These are phyloP conservation scores for Meloidogyne floridensis DNA, from an alignment of 1,140 invertebrate species.

Conservation along the genomic window DNA sequence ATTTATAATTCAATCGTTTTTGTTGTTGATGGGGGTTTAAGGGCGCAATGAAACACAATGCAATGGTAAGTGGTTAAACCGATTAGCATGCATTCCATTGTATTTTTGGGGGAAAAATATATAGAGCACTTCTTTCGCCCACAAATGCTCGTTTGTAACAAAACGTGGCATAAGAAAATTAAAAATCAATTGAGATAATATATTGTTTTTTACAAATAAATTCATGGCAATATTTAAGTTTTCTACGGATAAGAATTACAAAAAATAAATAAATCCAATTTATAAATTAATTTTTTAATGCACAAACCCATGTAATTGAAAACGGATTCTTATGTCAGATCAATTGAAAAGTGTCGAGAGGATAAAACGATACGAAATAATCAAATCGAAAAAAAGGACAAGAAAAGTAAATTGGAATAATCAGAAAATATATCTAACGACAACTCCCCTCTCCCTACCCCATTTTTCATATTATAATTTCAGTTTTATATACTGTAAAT, in stretches of 20 bases:
- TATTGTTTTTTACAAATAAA: neutral
- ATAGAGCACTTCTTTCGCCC: neutral
- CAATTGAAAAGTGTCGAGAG: neutral
- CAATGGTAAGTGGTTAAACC: conserved; percentile 11
- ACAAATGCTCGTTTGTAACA: neutral
- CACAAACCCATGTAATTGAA: too few species aligned
- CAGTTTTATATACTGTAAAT: too few species aligned
- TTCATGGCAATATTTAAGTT: neutral
- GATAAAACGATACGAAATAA: neutral
- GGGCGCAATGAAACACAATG: neutral
- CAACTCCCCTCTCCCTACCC: too few species aligned
- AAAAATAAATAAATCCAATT: too few species aligned
- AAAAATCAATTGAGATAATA: neutral
- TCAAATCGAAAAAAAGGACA: conserved; percentile 24
- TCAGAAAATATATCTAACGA: too few species aligned
- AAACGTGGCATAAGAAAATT: conserved; percentile 7
- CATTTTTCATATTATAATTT: too few species aligned
- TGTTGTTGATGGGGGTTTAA: neutral
- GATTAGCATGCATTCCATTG: conserved; percentile 8
- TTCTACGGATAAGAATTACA: neutral
- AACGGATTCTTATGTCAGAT: too few species aligned
- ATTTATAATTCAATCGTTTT: conserved; percentile 18
- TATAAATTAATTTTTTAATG: too few species aligned
- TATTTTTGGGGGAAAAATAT: neutral
- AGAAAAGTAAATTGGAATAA: too few species aligned